Conservation (phyloP, 2,113 vertebrate genomes). For the Leptodactylus fuscus region DNA sequence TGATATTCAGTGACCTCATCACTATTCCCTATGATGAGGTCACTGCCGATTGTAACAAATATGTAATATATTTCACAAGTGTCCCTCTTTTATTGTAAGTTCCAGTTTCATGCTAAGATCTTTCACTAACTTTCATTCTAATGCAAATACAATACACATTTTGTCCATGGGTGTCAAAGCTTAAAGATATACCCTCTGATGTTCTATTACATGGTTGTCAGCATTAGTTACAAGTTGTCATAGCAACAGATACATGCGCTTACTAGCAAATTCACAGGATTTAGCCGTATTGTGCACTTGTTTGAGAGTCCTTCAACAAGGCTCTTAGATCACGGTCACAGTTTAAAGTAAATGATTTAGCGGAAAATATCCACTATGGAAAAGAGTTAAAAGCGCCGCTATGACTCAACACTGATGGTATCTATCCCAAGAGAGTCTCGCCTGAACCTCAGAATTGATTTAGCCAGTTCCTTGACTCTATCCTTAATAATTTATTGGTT, state of each 20-base stretch:
- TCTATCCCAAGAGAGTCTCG: neutral
- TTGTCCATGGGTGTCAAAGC: slow-evolving; percentile 39
- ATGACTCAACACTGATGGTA: neutral
- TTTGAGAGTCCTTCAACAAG: slow-evolving; percentile 1
- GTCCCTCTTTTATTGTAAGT: slow-evolving; percentile 7
- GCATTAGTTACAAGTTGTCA: slow-evolving; percentile 39
- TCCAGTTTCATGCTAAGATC: slow-evolving; percentile 26
- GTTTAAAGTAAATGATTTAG: slow-evolving; percentile 37
- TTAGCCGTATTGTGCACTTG: slow-evolving; percentile 35
- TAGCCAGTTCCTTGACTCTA: neutral
- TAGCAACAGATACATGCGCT: slow-evolving; percentile 11
- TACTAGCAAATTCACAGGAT: slow-evolving; percentile 20
- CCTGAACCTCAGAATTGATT: neutral
- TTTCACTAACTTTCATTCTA: slow-evolving; percentile 36
- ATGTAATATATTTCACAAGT: slow-evolving; percentile 14
- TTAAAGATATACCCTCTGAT: slow-evolving; percentile 33
- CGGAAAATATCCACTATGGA: slow-evolving; percentile 26
- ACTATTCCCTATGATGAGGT: neutral
- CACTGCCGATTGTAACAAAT: slow-evolving; percentile 13
- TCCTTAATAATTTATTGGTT: neutral
- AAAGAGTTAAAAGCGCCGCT: neutral
- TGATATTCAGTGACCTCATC: slow-evolving; percentile 22
- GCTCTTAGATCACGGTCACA: slow-evolving; percentile 36
- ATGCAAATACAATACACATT: slow-evolving; percentile 44
- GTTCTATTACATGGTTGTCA: slow-evolving; percentile 51